Evolutionary conservation across 2,113 vertebrate species (phyloP).

Genomic region (Leuciscus idus): DNA sequence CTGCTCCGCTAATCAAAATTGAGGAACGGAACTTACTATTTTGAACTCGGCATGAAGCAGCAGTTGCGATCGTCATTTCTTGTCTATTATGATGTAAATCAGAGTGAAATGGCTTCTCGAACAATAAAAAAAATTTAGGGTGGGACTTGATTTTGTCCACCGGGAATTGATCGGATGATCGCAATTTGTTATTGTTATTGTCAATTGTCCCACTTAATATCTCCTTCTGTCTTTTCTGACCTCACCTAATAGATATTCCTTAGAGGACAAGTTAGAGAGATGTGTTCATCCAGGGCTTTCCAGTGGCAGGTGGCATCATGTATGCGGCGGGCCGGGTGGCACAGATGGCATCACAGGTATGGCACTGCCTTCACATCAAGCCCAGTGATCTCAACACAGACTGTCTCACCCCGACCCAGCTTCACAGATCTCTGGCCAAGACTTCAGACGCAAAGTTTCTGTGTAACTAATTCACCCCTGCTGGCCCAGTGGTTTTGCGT

Average conservation of each 20-base stretch:
- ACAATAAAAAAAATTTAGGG: too few species aligned
- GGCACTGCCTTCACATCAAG: conserved; percentile 73
- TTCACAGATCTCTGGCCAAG: conserved; percentile 53
- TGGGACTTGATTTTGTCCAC: too few species aligned
- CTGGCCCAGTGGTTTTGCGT: conserved; percentile 22
- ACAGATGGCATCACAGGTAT: conserved; percentile 80
- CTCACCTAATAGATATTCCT: conserved; percentile 29
- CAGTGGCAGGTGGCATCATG: conserved; percentile 64
- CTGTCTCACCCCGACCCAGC: conserved; percentile 22
- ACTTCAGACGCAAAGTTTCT: conserved; percentile 42
- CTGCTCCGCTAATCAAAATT: not conserved
- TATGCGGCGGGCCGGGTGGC: conserved; percentile 65
- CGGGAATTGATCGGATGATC: too few species aligned
- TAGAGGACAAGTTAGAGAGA: conserved; percentile 68
- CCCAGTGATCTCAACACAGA: conserved; percentile 70
- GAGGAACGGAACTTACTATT: not conserved
- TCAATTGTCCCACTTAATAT: not conserved
- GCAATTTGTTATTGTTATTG: not conserved
- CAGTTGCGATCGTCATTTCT: too few species aligned
- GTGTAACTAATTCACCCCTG: conserved; percentile 42
- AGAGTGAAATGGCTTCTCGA: too few species aligned
- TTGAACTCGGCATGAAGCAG: too few species aligned
- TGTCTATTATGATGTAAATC: too few species aligned
- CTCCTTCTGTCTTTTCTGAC: not conserved
- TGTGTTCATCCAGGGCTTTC: conserved; percentile 64